phyloP scores from a whole-genome alignment of 2,113 vertebrate genomes.

The Elanoides forficatus region DNA sequence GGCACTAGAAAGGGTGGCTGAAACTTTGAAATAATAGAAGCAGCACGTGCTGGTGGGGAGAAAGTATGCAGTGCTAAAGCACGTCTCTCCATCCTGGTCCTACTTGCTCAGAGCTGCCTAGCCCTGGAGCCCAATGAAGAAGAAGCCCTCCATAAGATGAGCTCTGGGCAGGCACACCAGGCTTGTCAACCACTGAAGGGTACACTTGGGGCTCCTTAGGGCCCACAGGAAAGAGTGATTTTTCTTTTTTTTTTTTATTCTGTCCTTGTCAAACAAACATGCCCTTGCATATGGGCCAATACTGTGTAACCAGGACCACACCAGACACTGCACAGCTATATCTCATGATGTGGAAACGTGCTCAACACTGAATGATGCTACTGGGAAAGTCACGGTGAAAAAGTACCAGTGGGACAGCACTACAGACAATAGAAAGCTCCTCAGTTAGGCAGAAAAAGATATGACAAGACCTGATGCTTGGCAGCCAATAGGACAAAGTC shows the following conservation, averaged over 20 bases:
- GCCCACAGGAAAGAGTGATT: background rate
- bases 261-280: background rate
- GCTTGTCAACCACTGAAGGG: background rate
- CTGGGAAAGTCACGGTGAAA: background rate
- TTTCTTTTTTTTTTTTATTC: background rate
- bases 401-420: background rate
- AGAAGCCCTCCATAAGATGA: background rate
- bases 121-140: background rate
- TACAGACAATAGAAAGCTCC: background rate
- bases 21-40: background rate
- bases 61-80: background rate
- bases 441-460: background rate
- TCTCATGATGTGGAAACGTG: background rate
- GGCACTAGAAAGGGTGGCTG: background rate
- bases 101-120: background rate
- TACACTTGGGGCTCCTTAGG: background rate
- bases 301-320: fast-evolving
- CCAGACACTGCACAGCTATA: background rate
- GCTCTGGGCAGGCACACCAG: background rate
- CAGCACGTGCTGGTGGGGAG: fast-evolving
- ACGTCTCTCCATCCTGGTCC: background rate
- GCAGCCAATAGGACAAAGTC: background rate
- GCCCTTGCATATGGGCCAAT: background rate
- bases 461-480: background rate
- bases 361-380: background rate